A percentile compares a stretch with the other conserved stretches of the same genome.
Evolutionary conservation across 1,140 invertebrate genomes (phyloP).

Genomic region (Ostrea edulis): DNA sequence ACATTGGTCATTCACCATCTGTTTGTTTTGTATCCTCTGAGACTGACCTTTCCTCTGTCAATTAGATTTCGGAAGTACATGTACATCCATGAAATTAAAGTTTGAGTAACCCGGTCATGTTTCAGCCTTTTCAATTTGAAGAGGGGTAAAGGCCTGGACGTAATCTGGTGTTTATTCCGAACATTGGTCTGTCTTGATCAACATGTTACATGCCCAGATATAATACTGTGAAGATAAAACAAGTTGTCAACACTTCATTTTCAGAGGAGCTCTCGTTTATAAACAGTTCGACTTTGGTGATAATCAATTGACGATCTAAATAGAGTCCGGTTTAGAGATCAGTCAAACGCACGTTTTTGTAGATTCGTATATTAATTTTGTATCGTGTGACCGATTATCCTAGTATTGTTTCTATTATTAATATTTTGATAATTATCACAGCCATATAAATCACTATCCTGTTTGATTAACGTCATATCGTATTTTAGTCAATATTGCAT

Average conservation of each 20-base stretch:
- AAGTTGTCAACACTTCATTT: not conserved
- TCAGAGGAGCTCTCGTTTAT: not conserved
- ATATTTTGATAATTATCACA: not conserved
- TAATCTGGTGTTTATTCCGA: not conserved
- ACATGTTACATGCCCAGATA: not conserved
- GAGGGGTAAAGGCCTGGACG: not conserved
- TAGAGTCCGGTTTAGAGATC: too few species aligned
- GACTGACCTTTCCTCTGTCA: too few species aligned
- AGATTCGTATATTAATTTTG: too few species aligned
- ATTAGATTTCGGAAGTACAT: not conserved
- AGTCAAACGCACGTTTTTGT: too few species aligned
- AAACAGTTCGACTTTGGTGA: not conserved
- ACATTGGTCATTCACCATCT: too few species aligned
- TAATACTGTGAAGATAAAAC: not conserved
- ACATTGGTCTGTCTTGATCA: not conserved
- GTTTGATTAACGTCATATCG: not conserved
- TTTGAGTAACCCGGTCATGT: conserved; percentile 11
- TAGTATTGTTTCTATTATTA: not conserved
- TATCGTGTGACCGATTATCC: not conserved
- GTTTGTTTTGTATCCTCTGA: too few species aligned
- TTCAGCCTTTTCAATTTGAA: not conserved
- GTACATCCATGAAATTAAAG: not conserved
- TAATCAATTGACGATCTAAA: not conserved
- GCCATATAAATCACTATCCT: not conserved
- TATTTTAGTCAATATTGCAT: not conserved